Conservation (phyloP, 2,888 invertebrate species). For the Dicycla oo region DNA sequence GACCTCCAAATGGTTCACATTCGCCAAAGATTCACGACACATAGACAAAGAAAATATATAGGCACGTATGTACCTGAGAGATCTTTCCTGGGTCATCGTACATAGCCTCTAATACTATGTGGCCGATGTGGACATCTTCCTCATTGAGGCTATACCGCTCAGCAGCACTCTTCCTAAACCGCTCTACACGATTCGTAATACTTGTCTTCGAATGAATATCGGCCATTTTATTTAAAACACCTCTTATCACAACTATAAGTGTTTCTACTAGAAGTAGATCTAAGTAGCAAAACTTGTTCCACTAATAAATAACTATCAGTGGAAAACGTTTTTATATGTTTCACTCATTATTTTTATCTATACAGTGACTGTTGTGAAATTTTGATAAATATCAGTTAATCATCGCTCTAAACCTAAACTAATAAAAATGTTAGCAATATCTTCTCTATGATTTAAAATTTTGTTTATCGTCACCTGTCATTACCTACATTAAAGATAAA, state of each 20-base stretch:
- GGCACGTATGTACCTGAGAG: constrained; percentile 69
- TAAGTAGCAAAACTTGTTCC: constrained; percentile 6
- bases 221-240: constrained; percentile 55
- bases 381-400: constrained; percentile 38
- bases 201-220: constrained; percentile 57
- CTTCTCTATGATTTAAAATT: constrained; percentile 1
- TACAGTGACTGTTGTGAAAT: constrained; percentile 34
- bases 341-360: constrained; percentile 37
- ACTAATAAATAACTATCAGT: constrained; percentile 31
- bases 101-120: constrained; percentile 72
- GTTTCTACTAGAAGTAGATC: constrained; percentile 15
- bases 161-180: constrained; percentile 69
- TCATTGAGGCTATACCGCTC: constrained; percentile 68
- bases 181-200: constrained; percentile 64
- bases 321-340: constrained; percentile 47
- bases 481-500: constrained; percentile 26
- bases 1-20: not conserved
- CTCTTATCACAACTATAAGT: constrained; percentile 23
- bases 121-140: constrained; percentile 74
- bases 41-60: too few species aligned
- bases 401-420: not conserved
- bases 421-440: constrained; percentile 23
- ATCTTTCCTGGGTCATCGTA: constrained; percentile 66
- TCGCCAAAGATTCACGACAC: not conserved
- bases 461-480: constrained; percentile 1